Evolutionary conservation across 1,140 invertebrate genomes (phyloP).

Genomic region (Penaeus japonicus): DNA sequence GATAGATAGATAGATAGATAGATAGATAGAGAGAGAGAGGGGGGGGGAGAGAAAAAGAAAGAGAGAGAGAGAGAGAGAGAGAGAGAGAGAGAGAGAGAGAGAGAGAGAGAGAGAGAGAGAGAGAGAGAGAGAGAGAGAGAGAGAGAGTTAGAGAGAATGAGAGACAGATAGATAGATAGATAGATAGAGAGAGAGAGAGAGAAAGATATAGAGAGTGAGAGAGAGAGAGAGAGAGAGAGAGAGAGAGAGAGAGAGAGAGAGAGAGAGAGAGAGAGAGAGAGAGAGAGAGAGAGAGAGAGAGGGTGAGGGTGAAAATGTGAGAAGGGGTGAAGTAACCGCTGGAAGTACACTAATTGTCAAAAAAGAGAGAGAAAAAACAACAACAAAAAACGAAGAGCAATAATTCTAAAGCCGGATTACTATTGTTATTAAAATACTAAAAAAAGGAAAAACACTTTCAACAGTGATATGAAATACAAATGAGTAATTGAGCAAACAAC

Average conservation of each 20-base stretch:
- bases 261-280: too few species aligned
- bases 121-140: background rate
- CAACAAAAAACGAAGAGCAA: background rate
- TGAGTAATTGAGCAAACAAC: too few species aligned
- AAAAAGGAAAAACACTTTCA: too few species aligned
- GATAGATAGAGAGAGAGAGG: background rate
- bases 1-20: too few species aligned
- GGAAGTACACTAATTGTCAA: background rate
- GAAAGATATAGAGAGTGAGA: background rate
- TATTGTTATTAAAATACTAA: too few species aligned
- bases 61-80: background rate
- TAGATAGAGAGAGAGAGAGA: background rate
- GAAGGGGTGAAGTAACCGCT: background rate
- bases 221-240: background rate
- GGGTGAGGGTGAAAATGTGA: background rate
- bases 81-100: background rate
- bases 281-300: too few species aligned
- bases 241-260: slow-evolving; percentile 1
- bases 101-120: background rate
- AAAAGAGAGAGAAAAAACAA: background rate
- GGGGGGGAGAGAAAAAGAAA: background rate
- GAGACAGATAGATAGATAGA: background rate
- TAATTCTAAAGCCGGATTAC: too few species aligned
- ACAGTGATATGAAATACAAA: too few species aligned
- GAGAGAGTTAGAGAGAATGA: background rate